These are phyloP conservation scores for Labrus mixtus DNA, from an alignment of 2,113 vertebrate genomes.

Conservation along the genomic window DNA sequence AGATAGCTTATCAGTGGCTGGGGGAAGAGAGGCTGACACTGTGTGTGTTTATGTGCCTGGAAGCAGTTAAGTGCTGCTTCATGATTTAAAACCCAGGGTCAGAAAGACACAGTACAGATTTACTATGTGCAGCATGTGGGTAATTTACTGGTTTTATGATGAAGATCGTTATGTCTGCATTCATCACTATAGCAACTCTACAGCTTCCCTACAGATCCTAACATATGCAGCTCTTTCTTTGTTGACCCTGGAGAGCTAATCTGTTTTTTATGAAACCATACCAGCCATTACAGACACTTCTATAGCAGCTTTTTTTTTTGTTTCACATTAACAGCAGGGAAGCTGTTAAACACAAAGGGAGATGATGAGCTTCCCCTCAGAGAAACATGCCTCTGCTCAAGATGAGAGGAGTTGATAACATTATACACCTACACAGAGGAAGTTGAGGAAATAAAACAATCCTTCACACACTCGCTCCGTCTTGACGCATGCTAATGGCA, in stretches of 20 bases:
- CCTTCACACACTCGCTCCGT: slow-evolving; percentile 38
- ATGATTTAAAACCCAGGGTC: slow-evolving; percentile 8
- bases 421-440: slow-evolving; percentile 57
- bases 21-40: slow-evolving; percentile 5
- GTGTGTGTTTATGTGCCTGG: background rate
- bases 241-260: slow-evolving; percentile 37
- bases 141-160: slow-evolving; percentile 40
- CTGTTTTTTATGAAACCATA: slow-evolving; percentile 3
- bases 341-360: slow-evolving; percentile 43
- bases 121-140: slow-evolving; percentile 24
- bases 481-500: slow-evolving; percentile 22
- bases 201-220: background rate
- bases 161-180: slow-evolving; percentile 28
- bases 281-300: background rate
- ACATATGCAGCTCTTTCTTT: background rate
- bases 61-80: background rate
- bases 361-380: slow-evolving; percentile 40
- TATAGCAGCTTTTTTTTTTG: slow-evolving; percentile 15
- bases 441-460: slow-evolving; percentile 24
- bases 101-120: slow-evolving; percentile 50
- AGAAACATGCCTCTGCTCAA: slow-evolving; percentile 36
- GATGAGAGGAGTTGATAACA: slow-evolving; percentile 42
- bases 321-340: slow-evolving; percentile 24
- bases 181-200: slow-evolving; percentile 65
- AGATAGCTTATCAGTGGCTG: slow-evolving; percentile 22